Percentiles rank a stretch among this genome's conserved stretches.
Evolutionary conservation across 2,888 invertebrate genomes (phyloP).

Genomic region (Eumerus sabulonum): DNA sequence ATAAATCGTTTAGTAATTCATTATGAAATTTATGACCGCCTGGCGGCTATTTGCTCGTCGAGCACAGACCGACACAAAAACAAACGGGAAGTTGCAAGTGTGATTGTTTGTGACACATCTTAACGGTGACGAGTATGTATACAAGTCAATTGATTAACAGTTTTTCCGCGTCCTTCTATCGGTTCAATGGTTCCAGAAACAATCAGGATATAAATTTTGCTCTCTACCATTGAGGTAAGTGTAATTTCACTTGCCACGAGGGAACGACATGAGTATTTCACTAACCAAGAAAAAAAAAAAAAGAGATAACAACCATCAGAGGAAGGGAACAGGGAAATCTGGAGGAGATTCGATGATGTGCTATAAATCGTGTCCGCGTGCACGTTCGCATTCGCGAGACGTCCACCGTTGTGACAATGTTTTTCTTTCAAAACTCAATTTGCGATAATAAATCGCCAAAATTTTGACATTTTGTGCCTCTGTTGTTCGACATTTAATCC

Average conservation of each 20-base stretch:
- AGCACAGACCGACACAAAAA: conserved; percentile 9
- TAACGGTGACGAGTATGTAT: conserved; percentile 20
- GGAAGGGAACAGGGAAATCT: conserved; percentile 1
- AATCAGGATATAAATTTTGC: conserved; percentile 65
- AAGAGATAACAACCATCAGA: background rate
- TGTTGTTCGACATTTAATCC: conserved; percentile 63
- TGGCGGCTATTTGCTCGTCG: conserved; percentile 44
- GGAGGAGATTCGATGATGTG: conserved; percentile 20
- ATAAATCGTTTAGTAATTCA: conserved; percentile 68
- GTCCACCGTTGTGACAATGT: conserved; percentile 43
- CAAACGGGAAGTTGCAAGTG: conserved; percentile 37
- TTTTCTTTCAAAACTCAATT: conserved; percentile 67
- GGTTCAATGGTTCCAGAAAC: conserved; percentile 39
- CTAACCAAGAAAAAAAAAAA: conserved; percentile 8
- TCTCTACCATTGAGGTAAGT: conserved; percentile 21
- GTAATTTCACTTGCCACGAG: conserved; percentile 50
- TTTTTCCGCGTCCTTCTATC: conserved; percentile 57
- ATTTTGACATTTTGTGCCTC: conserved; percentile 66
- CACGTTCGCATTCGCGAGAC: conserved; percentile 6
- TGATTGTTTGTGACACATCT: conserved; percentile 60
- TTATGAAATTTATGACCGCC: conserved; percentile 62
- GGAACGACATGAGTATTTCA: conserved; percentile 41
- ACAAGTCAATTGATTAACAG: conserved; percentile 67
- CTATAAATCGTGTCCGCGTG: conserved; percentile 61
- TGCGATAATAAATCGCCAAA: conserved; percentile 68